Conservation (phyloP, 2,888 invertebrate genomes). For the Chloroclysta siterata region DNA sequence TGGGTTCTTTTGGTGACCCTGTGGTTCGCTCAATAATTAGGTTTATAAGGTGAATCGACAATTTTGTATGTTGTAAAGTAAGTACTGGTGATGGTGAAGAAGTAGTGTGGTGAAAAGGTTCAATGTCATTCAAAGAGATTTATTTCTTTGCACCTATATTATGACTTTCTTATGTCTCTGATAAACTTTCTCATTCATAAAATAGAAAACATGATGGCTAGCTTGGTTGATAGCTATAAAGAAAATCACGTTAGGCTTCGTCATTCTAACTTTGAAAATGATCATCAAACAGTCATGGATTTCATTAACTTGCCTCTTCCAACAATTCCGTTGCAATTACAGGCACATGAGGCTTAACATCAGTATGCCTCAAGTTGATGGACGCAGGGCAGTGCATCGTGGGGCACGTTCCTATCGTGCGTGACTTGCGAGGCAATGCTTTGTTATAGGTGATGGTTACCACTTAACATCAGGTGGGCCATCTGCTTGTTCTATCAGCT, state of each 20-base stretch:
- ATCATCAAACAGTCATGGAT: slow-evolving; percentile 18
- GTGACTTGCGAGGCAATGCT: too few species aligned
- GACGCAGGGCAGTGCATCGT: too few species aligned
- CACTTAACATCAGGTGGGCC: too few species aligned
- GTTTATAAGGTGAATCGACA: too few species aligned
- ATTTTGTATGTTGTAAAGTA: background rate
- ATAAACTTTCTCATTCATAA: slow-evolving; percentile 28
- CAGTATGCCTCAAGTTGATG: too few species aligned
- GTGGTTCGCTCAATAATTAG: too few species aligned
- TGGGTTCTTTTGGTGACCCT: too few species aligned
- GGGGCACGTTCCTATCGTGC: too few species aligned
- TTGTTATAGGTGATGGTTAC: too few species aligned
- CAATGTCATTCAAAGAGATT: background rate
- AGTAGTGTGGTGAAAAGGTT: background rate
- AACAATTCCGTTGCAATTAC: background rate
- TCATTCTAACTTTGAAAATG: slow-evolving; percentile 3
- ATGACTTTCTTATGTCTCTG: slow-evolving; percentile 8
- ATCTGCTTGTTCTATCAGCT: too few species aligned
- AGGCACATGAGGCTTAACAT: too few species aligned
- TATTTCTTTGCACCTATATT: background rate
- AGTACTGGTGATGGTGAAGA: background rate
- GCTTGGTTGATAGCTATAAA: slow-evolving; percentile 12
- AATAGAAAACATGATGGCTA: slow-evolving; percentile 21
- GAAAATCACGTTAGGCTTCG: slow-evolving; percentile 10
- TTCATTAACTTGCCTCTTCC: slow-evolving; percentile 3